A percentile compares a stretch with the other conserved stretches of the same genome.
phyloP scores from a whole-genome alignment of 2,113 vertebrate species.

The Numida meleagris region DNA sequence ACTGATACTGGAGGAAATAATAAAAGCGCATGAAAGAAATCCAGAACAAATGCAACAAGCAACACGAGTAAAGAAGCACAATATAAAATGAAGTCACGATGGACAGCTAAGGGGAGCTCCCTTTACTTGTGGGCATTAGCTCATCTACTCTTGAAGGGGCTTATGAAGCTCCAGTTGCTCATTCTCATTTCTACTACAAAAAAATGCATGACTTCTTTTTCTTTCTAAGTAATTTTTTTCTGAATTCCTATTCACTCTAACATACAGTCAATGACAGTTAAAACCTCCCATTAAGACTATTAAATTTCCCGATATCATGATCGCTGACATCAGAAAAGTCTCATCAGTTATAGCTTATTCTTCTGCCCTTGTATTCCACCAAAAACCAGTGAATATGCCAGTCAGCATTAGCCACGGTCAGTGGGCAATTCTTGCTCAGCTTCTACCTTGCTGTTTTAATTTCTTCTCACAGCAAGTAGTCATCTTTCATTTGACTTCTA shows the following conservation, averaged over 20 bases:
- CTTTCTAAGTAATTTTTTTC: background rate
- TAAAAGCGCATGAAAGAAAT: background rate
- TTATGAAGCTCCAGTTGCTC: background rate
- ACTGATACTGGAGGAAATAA: background rate
- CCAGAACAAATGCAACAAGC: background rate
- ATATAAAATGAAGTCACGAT: background rate
- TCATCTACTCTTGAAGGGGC: background rate
- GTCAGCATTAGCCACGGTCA: background rate
- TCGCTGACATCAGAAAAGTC: background rate
- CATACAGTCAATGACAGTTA: background rate
- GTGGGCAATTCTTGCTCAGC: background rate
- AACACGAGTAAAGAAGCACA: background rate
- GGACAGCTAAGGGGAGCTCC: background rate
- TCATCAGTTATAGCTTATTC: background rate
- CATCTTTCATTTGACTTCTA: background rate
- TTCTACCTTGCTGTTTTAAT: slow-evolving; percentile 21
- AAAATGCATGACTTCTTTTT: rapidly evolving
- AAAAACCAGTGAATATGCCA: background rate
- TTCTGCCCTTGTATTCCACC: background rate
- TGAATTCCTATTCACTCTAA: background rate
- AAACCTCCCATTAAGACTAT: background rate
- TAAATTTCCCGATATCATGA: background rate
- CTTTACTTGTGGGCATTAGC: background rate
- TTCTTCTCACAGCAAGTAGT: background rate
- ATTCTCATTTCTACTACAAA: background rate